Conservation (phyloP, 1,140 invertebrate species). For the Tribolium madens region DNA sequence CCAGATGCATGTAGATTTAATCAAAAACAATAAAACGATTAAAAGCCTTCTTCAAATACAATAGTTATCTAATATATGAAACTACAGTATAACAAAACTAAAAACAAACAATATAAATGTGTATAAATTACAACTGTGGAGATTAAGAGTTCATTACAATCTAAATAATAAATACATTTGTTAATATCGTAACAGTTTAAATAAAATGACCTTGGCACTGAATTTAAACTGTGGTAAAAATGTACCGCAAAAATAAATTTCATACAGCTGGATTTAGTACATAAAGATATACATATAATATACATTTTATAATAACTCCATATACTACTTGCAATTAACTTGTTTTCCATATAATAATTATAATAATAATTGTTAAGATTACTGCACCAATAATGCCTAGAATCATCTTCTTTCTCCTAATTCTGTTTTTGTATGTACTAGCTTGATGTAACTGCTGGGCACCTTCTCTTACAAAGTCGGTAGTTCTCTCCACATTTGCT, state of each 20-base stretch:
- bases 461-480: slow-evolving; percentile 86
- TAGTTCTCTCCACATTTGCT: slow-evolving; percentile 92
- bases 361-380: slow-evolving; percentile 78
- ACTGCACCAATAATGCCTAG: slow-evolving; percentile 75
- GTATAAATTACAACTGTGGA: too few species aligned
- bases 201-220: slow-evolving; percentile 29
- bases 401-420: slow-evolving; percentile 88
- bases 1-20: not conserved
- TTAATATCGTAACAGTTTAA: slow-evolving; percentile 5
- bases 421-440: slow-evolving; percentile 86
- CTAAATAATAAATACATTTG: not conserved
- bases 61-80: not conserved
- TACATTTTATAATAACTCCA: not conserved
- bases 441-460: slow-evolving; percentile 85
- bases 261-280: not conserved
- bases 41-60: slow-evolving; percentile 2
- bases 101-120: not conserved
- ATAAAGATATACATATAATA: not conserved
- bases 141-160: too few species aligned
- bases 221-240: slow-evolving; percentile 14
- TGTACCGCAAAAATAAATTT: slow-evolving; percentile 10
- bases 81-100: not conserved
- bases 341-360: slow-evolving; percentile 72
- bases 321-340: not conserved
- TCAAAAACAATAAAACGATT: slow-evolving; percentile 15